Percentiles rank a stretch among this genome's conserved stretches.
Evolutionary conservation across 2,797 vertebrate species (phyloP).

Genomic region (Tolypeutes matacus): DNA sequence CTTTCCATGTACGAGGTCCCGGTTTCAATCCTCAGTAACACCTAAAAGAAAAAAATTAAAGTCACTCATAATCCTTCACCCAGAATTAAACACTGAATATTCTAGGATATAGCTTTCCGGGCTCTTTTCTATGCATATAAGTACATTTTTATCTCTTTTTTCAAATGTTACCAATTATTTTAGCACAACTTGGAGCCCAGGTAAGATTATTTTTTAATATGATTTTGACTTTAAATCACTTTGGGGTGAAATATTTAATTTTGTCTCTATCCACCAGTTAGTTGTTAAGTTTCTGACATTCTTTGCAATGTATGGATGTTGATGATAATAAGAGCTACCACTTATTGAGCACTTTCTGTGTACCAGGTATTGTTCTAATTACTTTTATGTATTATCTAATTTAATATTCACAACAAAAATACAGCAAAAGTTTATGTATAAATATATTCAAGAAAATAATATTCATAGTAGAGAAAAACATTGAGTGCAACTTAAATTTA

Average conservation of each 20-base stretch:
- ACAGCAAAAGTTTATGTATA: neutral
- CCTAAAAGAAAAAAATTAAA: neutral
- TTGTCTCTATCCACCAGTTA: neutral
- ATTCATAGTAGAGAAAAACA: conserved; percentile 43
- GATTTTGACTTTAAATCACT: conserved; percentile 40
- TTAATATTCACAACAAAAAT: conserved; percentile 37
- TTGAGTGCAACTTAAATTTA: conserved; percentile 9
- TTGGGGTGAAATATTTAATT: neutral
- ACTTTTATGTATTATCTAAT: neutral
- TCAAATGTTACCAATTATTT: conserved; percentile 77
- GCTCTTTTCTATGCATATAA: neutral
- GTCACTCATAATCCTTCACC: neutral
- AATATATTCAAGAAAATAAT: conserved; percentile 5
- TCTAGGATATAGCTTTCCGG: neutral
- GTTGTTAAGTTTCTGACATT: neutral
- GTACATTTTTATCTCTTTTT: conserved; percentile 39
- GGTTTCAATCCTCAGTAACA: too few species aligned
- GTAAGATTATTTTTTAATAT: conserved; percentile 61
- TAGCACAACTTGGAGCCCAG: conserved; percentile 61
- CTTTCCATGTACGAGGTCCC: too few species aligned
- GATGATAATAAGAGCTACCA: neutral
- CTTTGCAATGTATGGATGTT: neutral
- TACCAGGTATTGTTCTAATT: neutral
- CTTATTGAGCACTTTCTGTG: neutral
- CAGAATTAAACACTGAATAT: neutral